Evolutionary conservation across 2,888 invertebrate species (phyloP).

Genomic region (Cryptophagus acutangulus): DNA sequence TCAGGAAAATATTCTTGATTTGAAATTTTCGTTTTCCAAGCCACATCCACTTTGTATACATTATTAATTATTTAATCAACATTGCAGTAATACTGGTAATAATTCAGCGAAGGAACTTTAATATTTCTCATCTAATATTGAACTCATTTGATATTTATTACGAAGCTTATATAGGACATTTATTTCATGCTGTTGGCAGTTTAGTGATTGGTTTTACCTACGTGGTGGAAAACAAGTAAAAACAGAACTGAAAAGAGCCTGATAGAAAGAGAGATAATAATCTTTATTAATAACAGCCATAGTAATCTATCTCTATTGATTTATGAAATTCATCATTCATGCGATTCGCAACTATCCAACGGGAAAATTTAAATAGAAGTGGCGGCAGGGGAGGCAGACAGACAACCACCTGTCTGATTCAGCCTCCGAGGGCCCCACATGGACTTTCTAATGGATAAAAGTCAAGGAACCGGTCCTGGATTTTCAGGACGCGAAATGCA

Average conservation of each 20-base stretch:
- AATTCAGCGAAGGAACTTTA: too few relatives aligned
- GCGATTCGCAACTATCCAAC: constrained; percentile 19
- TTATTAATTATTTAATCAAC: too few relatives aligned
- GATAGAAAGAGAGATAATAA: constrained; percentile 12
- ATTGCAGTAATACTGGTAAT: too few relatives aligned
- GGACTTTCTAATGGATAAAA: too few relatives aligned
- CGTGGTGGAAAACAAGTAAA: constrained; percentile 16
- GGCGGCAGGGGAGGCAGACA: constrained; percentile 15
- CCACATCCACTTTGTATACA: too few relatives aligned
- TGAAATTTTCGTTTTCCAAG: too few relatives aligned
- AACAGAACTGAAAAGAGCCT: constrained; percentile 7
- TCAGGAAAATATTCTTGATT: too few relatives aligned
- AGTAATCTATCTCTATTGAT: constrained; percentile 27
- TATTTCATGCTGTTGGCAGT: constrained; percentile 19
- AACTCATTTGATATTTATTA: constrained; percentile 4
- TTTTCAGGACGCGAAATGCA: constrained; percentile 1
- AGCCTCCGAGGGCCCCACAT: neutral
- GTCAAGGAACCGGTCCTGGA: neutral
- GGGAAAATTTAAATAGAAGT: constrained; percentile 21
- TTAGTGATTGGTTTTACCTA: constrained; percentile 20
- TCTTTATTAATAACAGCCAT: constrained; percentile 21
- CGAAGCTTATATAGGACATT: constrained; percentile 12
- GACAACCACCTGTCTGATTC: constrained; percentile 7
- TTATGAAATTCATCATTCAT: constrained; percentile 28
- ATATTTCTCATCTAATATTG: constrained; percentile 1